Base-by-base conservation (phyloP, 2,888 invertebrate genomes). In the Diadegma fenestrale region DNA sequence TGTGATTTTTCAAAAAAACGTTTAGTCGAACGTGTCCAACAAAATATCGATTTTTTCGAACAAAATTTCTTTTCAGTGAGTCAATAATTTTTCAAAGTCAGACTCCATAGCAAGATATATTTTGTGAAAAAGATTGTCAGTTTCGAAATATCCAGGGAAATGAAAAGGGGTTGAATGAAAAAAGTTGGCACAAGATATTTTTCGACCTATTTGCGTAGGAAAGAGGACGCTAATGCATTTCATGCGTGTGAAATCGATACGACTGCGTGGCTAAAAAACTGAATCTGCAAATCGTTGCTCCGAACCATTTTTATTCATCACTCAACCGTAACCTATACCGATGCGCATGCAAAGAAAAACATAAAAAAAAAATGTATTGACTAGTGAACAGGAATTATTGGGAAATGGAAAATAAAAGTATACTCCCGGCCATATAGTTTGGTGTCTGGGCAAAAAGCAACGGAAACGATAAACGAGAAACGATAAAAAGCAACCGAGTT, bases 401-500 rank as follows among this genome's bases (percentile, higher is more conserved):
- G n/a, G 10, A 51, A 64, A 37, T 26, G 12, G 26, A 66, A 41
- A 78, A 80, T 69, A 68, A 73, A 75, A 33, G 45, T 64, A 73
- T 61, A 69, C 71, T 68, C 22, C 48, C 58, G 58, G 64, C 58
- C 45, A 41, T 58, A 30, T 54, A 30, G 33, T 73, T 69, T 51
- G 54, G 22, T 54, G 51, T 41, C 51, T 26, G 58, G 45, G 37
- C 58, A 73, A 51, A 79, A 76, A 72, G 75, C 72, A 63, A 78
- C 72, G 78, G 75, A 84, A 77, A 61, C 78, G 73, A 78, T 75
- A 33, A 81, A 48, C 85, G 69, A 54, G 80, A 78, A 80, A 26
- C 26, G 26, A 37, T 37, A 37, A 37, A 37, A 37, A 37, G 69
- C 45, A 43, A 69, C 48, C 22, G 66, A 68, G 33, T 68, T 78